Conservation (phyloP, 2,888 invertebrate genomes). For the Conistra vaccinii region DNA sequence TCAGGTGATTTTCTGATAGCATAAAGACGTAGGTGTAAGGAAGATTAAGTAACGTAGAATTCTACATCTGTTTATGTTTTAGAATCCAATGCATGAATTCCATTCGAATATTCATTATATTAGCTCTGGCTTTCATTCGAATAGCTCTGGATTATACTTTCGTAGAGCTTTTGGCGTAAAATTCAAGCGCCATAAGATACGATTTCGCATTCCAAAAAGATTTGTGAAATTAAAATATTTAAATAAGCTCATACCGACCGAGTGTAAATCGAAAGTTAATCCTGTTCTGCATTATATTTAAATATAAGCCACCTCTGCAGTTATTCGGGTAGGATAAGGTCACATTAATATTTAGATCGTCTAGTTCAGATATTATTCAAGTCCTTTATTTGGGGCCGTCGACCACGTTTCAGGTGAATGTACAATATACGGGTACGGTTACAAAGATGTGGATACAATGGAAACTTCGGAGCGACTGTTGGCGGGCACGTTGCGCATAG, state of each 20-base stretch:
- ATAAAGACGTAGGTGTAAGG: background rate
- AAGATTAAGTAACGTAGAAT: background rate
- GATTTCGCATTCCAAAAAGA: constrained; percentile 3
- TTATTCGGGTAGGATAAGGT: constrained; percentile 41
- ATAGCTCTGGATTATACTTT: background rate
- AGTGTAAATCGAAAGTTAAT: constrained; percentile 14
- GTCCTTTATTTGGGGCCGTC: constrained; percentile 27
- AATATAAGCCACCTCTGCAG: constrained; percentile 34
- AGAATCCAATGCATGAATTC: background rate
- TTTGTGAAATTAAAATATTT: constrained; percentile 22
- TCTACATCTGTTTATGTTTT: constrained; percentile 1
- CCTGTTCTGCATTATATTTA: constrained; percentile 24
- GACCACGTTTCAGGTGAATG: constrained; percentile 80
- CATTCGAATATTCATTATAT: background rate
- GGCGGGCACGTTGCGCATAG: constrained; percentile 77
- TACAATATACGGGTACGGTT: constrained; percentile 84
- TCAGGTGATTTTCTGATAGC: constrained; percentile 75
- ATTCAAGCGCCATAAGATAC: constrained; percentile 4
- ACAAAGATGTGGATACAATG: constrained; percentile 65
- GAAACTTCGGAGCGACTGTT: constrained; percentile 75
- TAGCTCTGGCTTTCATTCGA: too few species aligned
- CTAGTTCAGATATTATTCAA: constrained; percentile 55
- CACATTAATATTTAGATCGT: constrained; percentile 56
- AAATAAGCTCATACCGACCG: background rate
- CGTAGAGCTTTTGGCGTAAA: constrained; percentile 5